phyloP scores from a whole-genome alignment of 2,113 vertebrate species.

The Macquaria ambigua region DNA sequence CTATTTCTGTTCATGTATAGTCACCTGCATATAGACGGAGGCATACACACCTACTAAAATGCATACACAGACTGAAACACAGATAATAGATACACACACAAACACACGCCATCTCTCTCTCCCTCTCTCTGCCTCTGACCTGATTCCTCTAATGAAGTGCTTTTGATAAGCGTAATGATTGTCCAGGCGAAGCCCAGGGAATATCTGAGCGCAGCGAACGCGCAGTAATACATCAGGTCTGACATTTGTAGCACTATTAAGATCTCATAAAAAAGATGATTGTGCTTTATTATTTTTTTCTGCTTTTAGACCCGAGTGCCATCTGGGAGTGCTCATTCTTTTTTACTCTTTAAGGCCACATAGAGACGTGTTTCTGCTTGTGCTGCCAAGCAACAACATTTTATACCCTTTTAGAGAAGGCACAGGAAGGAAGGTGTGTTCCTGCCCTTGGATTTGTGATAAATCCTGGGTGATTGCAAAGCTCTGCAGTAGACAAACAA shows the following conservation, averaged over 20 bases:
- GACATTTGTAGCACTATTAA: constrained; percentile 75
- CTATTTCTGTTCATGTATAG: neutral
- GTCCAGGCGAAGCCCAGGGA: constrained; percentile 47
- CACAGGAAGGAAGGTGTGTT: neutral
- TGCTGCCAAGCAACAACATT: constrained; percentile 51
- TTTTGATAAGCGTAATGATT: constrained; percentile 71
- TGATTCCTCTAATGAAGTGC: constrained; percentile 78
- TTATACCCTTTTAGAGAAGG: constrained; percentile 16
- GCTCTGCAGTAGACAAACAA: neutral
- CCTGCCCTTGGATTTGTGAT: constrained; percentile 11
- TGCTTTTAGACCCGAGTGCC: constrained; percentile 49
- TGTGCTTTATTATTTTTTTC: constrained; percentile 56
- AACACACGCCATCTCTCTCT: neutral
- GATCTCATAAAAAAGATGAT: constrained; percentile 70
- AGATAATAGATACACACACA: constrained; percentile 3
- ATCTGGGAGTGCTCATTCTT: constrained; percentile 38
- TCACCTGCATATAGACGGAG: neutral
- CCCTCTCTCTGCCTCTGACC: constrained; percentile 63
- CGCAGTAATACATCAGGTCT: constrained; percentile 65
- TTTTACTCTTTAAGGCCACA: constrained; percentile 21
- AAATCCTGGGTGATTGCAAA: constrained; percentile 3
- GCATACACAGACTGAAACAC: constrained; percentile 16
- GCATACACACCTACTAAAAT: neutral
- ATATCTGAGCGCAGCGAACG: constrained; percentile 45
- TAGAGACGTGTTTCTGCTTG: neutral